These are phyloP conservation scores for Parus major DNA, from an alignment of 2,113 vertebrate genomes.

Conservation along the genomic window DNA sequence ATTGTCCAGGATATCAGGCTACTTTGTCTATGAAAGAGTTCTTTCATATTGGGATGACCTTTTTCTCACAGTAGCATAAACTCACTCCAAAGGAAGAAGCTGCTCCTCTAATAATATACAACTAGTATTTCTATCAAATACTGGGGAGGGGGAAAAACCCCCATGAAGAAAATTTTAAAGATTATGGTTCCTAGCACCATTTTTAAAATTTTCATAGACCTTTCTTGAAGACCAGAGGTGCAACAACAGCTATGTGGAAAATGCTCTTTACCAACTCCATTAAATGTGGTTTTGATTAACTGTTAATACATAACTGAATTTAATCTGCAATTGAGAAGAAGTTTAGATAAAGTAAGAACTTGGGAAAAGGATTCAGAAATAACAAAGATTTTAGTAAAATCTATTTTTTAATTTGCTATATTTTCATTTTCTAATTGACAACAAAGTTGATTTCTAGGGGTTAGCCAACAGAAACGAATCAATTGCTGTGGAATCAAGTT, in stretches of 20 bases:
- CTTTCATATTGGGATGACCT: neutral
- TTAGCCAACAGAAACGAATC: neutral
- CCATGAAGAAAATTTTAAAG: neutral
- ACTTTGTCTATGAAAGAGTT: neutral
- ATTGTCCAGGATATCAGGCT: neutral
- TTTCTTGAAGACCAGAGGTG: neutral
- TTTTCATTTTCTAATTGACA: neutral
- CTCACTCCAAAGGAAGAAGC: neutral
- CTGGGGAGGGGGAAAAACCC: accelerated
- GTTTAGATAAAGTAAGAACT: neutral
- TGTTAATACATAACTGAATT: neutral
- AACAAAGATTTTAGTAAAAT: neutral
- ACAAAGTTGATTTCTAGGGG: neutral
- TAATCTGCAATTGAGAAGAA: neutral
- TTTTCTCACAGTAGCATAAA: neutral
- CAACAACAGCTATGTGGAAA: neutral
- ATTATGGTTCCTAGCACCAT: neutral
- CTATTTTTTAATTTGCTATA: neutral
- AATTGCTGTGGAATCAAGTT: neutral
- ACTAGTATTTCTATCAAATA: neutral
- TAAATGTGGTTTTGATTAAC: neutral
- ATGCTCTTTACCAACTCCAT: neutral
- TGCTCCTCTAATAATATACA: neutral
- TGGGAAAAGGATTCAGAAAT: neutral
- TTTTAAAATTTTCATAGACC: neutral